Base-by-base conservation (phyloP, 2,113 vertebrate species). In the Amblyornis subalaris region DNA sequence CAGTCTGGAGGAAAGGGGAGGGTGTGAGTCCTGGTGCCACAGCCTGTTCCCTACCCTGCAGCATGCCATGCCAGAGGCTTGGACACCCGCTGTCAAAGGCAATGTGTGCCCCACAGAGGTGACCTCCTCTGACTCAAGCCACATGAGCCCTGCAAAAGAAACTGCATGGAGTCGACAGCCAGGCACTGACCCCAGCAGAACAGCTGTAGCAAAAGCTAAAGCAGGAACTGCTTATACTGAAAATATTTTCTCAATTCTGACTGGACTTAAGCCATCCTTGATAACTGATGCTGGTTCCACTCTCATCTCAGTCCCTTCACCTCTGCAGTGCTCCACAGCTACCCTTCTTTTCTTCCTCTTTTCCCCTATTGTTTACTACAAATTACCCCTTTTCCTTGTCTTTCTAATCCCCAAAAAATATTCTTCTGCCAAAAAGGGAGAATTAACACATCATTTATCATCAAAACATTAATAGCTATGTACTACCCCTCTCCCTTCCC, bases 21-120 rank as follows among this genome's bases (percentile, higher is more conserved):
- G 31, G 6, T 26, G 35, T 11, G 7, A 23, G 24, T 50, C 33
- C 53, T 5, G 1, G 17, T 60, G 44, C 48, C 3, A 0, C 35
- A 76, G 51, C 9, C 29, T 0, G 0, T 35, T 47, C 29, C 19
- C 28, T 58, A 25, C 40, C 25, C 3, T 2, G 0, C 36, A 65
- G 45, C 8, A 5, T 2, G 2, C 45, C 3, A 0, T 23, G 35
- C 38, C 22, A 5, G n/a, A 25, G 12, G 24, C 36, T 84, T 25
- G 33, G 31, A 31, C 36, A 17, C 21, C 14, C 20, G 9, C 42
- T 8, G 11, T 3, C 57, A 58, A 31, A 44, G 25, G 33, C 61
- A 50, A 6, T 0, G 10, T 5, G 3, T 15, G 23, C 33, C 53
- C 31, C n/a, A 24, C 45, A 44, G 13, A 54, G 10, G 14, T 14